Conservation (phyloP, 2,113 vertebrate genomes). For the Nerophis lumbriciformis region DNA sequence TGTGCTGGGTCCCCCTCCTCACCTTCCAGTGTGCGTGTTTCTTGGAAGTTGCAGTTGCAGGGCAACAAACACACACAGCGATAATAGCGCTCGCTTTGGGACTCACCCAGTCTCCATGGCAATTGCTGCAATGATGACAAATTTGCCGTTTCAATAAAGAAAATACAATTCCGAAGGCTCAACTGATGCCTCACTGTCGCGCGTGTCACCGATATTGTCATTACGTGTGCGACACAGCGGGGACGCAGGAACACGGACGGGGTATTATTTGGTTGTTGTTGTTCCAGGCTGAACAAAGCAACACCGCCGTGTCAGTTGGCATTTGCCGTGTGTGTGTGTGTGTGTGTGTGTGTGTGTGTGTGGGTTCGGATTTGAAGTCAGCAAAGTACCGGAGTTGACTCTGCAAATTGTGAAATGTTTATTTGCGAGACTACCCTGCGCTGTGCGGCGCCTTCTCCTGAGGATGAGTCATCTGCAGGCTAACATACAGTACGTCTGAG, state of each 20-base stretch:
- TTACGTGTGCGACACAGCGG: slow-evolving; percentile 18
- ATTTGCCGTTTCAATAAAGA: slow-evolving; percentile 53
- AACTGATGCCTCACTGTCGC: slow-evolving; percentile 24
- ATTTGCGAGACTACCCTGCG: slow-evolving; percentile 66
- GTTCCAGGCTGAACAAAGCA: slow-evolving; percentile 15
- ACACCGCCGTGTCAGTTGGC: slow-evolving; percentile 32
- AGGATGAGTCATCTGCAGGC: slow-evolving; percentile 72
- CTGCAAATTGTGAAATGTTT: slow-evolving; percentile 60
- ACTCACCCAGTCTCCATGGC: slow-evolving; percentile 63
- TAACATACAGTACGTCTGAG: slow-evolving; percentile 56
- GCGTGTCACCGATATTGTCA: slow-evolving; percentile 15
- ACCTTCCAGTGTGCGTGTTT: slow-evolving; percentile 32
- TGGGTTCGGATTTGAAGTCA: slow-evolving; percentile 49
- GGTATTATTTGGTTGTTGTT: slow-evolving; percentile 4
- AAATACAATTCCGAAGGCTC: slow-evolving; percentile 21
- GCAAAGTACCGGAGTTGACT: slow-evolving; percentile 44
- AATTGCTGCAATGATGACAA: slow-evolving; percentile 63
- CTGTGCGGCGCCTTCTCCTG: slow-evolving; percentile 54
- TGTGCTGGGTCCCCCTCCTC: slow-evolving; percentile 31
- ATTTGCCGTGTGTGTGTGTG: slow-evolving; percentile 13
- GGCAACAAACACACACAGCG: slow-evolving; percentile 44
- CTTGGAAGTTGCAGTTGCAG: slow-evolving; percentile 47
- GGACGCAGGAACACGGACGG: slow-evolving; percentile 23
- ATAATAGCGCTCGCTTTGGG: slow-evolving; percentile 48
- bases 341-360: slow-evolving; percentile 29